Evolutionary conservation across 2,888 invertebrate species (phyloP).

Genomic region (Scelioninae gen. 1): DNA sequence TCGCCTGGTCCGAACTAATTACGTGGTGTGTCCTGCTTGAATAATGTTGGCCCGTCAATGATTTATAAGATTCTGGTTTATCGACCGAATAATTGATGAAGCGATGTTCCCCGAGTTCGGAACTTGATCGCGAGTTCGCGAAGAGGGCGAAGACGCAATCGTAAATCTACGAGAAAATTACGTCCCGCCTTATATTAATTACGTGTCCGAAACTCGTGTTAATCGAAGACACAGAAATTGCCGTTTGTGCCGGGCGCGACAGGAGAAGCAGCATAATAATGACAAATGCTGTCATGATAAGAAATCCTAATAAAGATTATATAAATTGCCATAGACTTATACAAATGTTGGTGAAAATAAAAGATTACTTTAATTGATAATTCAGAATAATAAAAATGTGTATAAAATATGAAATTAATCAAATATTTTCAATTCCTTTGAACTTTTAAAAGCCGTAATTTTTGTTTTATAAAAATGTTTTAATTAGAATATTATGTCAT

Average conservation of each 20-base stretch:
- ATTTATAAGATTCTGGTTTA: constrained; percentile 67
- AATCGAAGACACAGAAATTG: constrained; percentile 64
- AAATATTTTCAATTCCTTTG: too few relatives aligned
- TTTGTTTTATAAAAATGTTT: too few relatives aligned
- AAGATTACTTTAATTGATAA: too few relatives aligned
- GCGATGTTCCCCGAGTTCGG: constrained; percentile 57
- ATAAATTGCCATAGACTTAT: too few relatives aligned
- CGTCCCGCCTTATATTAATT: constrained; percentile 64
- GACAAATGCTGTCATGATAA: constrained; percentile 14
- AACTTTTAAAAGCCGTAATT: too few relatives aligned
- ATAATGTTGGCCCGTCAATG: constrained; percentile 51
- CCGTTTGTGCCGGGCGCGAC: constrained; percentile 23
- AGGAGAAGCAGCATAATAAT: not conserved
- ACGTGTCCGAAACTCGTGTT: constrained; percentile 66
- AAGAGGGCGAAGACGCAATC: constrained; percentile 62
- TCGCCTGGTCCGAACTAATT: constrained; percentile 45
- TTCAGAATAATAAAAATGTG: too few relatives aligned
- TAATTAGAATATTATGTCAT: too few relatives aligned
- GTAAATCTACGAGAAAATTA: constrained; percentile 69
- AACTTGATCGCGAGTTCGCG: constrained; percentile 68
- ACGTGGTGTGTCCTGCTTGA: constrained; percentile 28
- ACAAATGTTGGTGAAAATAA: too few relatives aligned
- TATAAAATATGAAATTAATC: too few relatives aligned
- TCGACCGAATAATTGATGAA: constrained; percentile 67
- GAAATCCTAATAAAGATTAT: not conserved